A percentile compares a stretch with the other conserved stretches of the same genome.
phyloP scores from a whole-genome alignment of 2,888 invertebrate species.

The Andrena fulva region DNA sequence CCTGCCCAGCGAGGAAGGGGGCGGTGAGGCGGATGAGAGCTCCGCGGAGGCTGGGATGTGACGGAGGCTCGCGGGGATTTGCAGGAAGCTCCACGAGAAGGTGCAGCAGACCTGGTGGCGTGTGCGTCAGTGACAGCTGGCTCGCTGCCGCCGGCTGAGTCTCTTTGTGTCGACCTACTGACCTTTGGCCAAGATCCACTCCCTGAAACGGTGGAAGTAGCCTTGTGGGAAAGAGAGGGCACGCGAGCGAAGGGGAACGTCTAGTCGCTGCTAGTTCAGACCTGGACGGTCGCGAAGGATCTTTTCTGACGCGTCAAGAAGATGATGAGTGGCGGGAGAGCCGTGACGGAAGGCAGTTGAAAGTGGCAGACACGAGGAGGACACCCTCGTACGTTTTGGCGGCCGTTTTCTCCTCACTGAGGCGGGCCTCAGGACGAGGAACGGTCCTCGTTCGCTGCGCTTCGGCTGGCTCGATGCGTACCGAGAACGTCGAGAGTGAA shows the following conservation, averaged over 20 bases:
- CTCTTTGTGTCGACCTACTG: conserved; percentile 65
- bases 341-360: neutral
- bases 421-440: conserved; percentile 56
- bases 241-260: conserved; percentile 1
- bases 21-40: conserved; percentile 84
- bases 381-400: conserved; percentile 36
- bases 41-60: conserved; percentile 90
- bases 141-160: conserved; percentile 52
- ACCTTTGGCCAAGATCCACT: conserved; percentile 54
- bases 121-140: conserved; percentile 89
- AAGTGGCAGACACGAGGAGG: conserved; percentile 12
- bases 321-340: neutral
- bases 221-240: conserved; percentile 17
- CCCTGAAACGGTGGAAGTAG: conserved; percentile 46
- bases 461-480: conserved; percentile 68
- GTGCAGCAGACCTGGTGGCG: conserved; percentile 94
- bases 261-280: conserved; percentile 44
- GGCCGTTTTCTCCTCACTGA: conserved; percentile 39
- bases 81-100: conserved; percentile 95
- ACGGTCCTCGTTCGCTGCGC: conserved; percentile 34
- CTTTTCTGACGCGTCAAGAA: conserved; percentile 8
- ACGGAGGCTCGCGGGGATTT: conserved; percentile 96
- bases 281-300: conserved; percentile 19
- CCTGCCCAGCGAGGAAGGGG: conserved; percentile 85
- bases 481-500: conserved; percentile 34